phyloP scores from a whole-genome alignment of 1,140 invertebrate genomes.

The Aphelinus atriplicis region DNA sequence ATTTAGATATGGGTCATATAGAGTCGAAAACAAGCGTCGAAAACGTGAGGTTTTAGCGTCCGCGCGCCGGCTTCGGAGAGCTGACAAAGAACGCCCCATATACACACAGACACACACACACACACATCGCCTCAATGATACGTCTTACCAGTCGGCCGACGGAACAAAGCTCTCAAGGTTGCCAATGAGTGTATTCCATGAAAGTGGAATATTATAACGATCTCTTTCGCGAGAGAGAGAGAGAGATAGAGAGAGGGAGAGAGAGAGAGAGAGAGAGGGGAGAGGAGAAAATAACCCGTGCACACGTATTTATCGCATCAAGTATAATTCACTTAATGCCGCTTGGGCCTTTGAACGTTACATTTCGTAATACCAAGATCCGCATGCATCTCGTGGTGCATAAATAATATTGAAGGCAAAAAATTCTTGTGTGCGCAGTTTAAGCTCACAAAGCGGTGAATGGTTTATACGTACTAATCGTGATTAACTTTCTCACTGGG shows the following conservation, averaged over 20 bases:
- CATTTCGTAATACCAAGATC: slow-evolving; percentile 12
- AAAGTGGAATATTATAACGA: slow-evolving; percentile 26
- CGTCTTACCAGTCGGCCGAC: not conserved
- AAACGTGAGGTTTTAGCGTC: too few relatives aligned
- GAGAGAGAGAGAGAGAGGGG: not conserved
- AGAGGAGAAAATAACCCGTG: too few relatives aligned
- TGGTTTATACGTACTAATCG: too few relatives aligned
- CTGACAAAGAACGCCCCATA: too few relatives aligned
- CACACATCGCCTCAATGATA: slow-evolving; percentile 15
- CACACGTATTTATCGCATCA: not conserved
- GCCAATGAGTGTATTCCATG: slow-evolving; percentile 9
- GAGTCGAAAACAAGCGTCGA: too few relatives aligned
- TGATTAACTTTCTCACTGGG: not conserved
- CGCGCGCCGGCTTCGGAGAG: too few relatives aligned
- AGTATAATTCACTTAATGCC: not conserved
- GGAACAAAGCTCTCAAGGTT: slow-evolving; percentile 14
- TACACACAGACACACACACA: too few relatives aligned
- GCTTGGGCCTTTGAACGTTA: not conserved
- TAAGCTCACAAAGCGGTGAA: too few relatives aligned
- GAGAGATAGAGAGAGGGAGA: not conserved
- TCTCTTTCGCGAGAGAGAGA: too few relatives aligned
- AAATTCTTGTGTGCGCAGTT: not conserved
- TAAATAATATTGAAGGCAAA: slow-evolving; percentile 2
- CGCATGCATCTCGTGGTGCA: not conserved
- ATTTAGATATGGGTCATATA: too few relatives aligned